Conservation (phyloP, 2,797 vertebrate genomes). For the Sebastes iracundus region DNA sequence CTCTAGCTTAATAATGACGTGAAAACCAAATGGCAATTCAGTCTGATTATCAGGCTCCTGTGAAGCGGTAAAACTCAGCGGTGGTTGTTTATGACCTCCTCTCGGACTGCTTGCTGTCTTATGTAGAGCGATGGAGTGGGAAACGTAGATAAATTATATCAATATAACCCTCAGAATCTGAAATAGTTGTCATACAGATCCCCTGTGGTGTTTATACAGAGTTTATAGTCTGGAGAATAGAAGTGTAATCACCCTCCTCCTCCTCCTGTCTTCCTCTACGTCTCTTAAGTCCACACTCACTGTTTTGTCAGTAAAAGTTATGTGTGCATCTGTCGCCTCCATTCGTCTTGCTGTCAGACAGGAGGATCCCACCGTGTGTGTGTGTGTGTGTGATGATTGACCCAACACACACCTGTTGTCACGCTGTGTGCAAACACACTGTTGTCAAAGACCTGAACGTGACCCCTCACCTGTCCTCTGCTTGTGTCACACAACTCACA, state of each 20-base stretch:
- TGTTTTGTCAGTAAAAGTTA: constrained; percentile 43
- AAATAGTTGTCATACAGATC: neutral
- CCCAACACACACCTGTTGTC: constrained; percentile 58
- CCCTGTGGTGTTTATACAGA: neutral
- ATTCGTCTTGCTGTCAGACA: constrained; percentile 58
- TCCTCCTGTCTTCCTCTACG: neutral
- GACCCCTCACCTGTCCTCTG: constrained; percentile 49
- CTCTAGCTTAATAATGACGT: neutral
- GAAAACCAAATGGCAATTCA: neutral
- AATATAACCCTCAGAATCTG: neutral
- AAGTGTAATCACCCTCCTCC: neutral
- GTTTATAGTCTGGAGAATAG: neutral
- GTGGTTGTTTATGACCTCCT: neutral
- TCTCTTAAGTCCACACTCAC: constrained; percentile 3
- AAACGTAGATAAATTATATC: neutral
- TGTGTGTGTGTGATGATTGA: neutral
- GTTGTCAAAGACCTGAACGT: constrained; percentile 4
- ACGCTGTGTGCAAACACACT: constrained; percentile 25
- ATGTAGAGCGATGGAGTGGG: neutral
- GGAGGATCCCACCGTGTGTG: constrained; percentile 21
- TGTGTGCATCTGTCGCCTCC: constrained; percentile 62
- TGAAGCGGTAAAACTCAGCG: neutral
- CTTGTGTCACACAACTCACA: constrained; percentile 38
- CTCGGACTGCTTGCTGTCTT: neutral
- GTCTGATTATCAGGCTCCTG: neutral